These are phyloP conservation scores for Leptura quadrifasciata DNA, from an alignment of 2,888 invertebrate species.

Conservation along the genomic window DNA sequence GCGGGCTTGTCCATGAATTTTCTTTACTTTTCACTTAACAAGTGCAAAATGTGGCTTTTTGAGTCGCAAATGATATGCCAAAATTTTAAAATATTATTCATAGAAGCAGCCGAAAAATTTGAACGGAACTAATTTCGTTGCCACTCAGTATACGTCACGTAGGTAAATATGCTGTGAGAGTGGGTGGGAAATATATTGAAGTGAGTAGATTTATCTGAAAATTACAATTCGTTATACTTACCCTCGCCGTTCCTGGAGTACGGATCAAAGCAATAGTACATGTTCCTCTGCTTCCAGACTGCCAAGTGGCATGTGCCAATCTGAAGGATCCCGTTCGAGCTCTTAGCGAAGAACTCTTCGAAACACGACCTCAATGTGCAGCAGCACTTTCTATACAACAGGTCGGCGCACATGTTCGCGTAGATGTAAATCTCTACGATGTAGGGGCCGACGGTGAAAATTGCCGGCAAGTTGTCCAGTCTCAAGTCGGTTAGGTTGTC, in stretches of 20 bases:
- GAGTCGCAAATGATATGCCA: too few relatives aligned
- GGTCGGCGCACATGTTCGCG: constrained; percentile 75
- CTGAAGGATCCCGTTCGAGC: constrained; percentile 75
- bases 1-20: too few relatives aligned
- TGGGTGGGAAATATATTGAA: neutral
- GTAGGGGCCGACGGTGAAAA: constrained; percentile 77
- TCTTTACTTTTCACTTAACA: too few relatives aligned
- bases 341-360: constrained; percentile 76
- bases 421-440: constrained; percentile 78
- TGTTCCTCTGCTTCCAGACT: constrained; percentile 80
- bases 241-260: constrained; percentile 79
- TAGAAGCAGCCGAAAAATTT: too few relatives aligned
- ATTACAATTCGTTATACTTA: neutral
- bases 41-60: too few relatives aligned
- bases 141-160: too few relatives aligned
- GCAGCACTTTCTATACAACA: constrained; percentile 74
- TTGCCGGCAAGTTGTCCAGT: constrained; percentile 77
- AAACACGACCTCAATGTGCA: constrained; percentile 75
- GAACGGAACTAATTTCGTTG: too few relatives aligned
- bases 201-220: neutral
- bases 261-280: constrained; percentile 81
- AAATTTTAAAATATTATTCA: too few relatives aligned
- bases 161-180: too few relatives aligned
- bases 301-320: constrained; percentile 78
- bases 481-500: constrained; percentile 75